Conservation (phyloP, 2,113 vertebrate species). For the Sinocyclocheilus maitianheensis region DNA sequence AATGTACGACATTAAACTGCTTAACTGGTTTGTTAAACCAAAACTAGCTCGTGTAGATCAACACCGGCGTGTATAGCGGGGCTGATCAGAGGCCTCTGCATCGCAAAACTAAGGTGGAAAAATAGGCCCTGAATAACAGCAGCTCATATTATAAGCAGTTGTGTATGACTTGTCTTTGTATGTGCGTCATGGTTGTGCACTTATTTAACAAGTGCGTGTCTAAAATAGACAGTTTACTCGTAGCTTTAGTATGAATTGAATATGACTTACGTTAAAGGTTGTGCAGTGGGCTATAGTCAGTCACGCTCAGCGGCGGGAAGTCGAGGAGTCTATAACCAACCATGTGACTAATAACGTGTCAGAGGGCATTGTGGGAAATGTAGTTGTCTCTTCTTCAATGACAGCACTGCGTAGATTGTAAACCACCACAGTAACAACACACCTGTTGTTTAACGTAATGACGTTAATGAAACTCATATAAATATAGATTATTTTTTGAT, state of each 20-base stretch:
- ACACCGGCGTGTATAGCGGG: not conserved
- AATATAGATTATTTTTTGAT: too few relatives aligned
- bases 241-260: not conserved
- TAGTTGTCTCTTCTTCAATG: not conserved
- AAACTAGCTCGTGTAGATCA: not conserved
- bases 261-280: constrained; percentile 46
- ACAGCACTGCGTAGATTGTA: too few relatives aligned
- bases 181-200: not conserved
- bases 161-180: not conserved
- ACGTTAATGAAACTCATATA: too few relatives aligned
- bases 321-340: constrained; percentile 14
- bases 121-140: not conserved
- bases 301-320: constrained; percentile 35
- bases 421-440: not conserved
- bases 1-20: not conserved
- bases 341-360: constrained; percentile 7
- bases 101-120: constrained; percentile 14
- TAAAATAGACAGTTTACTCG: not conserved
- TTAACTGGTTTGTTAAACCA: not conserved
- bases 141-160: not conserved
- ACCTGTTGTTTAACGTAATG: too few relatives aligned
- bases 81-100: not conserved
- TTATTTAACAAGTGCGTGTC: not conserved
- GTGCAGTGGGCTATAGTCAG: constrained; percentile 17
- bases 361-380: constrained; percentile 34